phyloP scores from a whole-genome alignment of 2,113 vertebrate species.

The Aldabrachelys gigantea region DNA sequence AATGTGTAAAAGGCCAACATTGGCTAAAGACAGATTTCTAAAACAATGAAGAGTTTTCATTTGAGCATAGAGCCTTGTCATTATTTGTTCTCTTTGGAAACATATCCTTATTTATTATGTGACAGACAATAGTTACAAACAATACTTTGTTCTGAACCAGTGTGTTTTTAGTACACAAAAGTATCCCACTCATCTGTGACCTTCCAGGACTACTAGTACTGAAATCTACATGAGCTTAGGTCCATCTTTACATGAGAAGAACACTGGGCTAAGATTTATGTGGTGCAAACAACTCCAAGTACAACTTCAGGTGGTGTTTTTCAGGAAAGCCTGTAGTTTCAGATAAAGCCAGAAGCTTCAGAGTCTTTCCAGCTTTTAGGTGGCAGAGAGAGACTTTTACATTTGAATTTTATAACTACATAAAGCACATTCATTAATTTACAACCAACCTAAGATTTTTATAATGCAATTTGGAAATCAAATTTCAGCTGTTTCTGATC shows the following conservation, averaged over 20 bases:
- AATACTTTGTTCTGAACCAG: neutral
- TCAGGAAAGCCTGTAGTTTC: neutral
- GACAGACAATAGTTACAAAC: neutral
- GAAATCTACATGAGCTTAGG: neutral
- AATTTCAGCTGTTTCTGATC: neutral
- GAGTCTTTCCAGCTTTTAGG: neutral
- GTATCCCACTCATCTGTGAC: fast-evolving
- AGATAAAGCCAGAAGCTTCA: neutral
- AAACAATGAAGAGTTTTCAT: neutral
- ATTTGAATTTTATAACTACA: neutral
- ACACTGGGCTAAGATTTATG: neutral
- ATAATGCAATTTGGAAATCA: fast-evolving
- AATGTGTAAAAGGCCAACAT: too few relatives aligned
- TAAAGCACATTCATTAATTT: neutral
- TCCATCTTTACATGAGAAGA: neutral
- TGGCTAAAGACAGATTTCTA: neutral
- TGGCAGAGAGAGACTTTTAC: neutral
- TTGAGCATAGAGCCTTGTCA: neutral
- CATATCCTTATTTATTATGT: too few relatives aligned
- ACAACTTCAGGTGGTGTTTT: neutral
- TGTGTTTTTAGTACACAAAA: neutral
- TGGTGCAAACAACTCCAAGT: neutral
- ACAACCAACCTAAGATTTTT: neutral
- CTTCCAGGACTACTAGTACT: neutral
- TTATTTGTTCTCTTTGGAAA: neutral